Conservation (phyloP, 2,888 invertebrate species). For the Heterodera filipjevi region DNA sequence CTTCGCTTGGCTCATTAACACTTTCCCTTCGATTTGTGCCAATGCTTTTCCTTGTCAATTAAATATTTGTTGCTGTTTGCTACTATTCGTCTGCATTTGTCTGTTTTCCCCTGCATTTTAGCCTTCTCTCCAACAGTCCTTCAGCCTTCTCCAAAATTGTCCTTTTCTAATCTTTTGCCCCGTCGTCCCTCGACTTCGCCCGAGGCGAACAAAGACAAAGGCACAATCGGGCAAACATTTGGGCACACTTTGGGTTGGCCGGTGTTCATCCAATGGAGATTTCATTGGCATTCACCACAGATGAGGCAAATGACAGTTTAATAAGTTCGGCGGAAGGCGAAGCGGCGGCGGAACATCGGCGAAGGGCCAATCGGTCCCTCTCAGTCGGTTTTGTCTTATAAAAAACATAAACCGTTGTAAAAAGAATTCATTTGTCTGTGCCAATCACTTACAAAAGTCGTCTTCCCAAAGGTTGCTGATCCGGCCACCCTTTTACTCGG, state of each 20-base stretch:
- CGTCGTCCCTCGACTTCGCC: constrained; percentile 33
- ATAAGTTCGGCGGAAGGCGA: not conserved
- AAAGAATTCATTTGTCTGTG: too few species aligned
- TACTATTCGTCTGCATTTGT: too few species aligned
- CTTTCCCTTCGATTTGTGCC: too few species aligned
- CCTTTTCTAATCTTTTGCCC: constrained; percentile 1
- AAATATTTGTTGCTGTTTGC: too few species aligned
- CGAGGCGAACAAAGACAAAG: constrained; percentile 7
- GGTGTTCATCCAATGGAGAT: not conserved
- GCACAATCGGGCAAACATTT: not conserved
- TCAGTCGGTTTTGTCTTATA: too few species aligned
- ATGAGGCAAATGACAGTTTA: not conserved
- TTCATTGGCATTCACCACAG: not conserved
- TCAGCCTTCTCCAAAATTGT: not conserved
- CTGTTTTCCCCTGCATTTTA: not conserved
- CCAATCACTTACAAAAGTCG: not conserved
- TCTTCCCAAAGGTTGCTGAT: constrained; percentile 32
- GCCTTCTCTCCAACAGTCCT: constrained; percentile 9
- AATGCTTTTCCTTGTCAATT: too few species aligned
- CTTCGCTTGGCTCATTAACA: too few species aligned
- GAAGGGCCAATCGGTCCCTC: not conserved
- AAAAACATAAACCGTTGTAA: too few species aligned
- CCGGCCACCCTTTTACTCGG: constrained; percentile 41
- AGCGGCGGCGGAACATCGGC: not conserved
- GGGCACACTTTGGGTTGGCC: not conserved